A percentile compares a stretch with the other conserved stretches of the same genome.
Conservation (phyloP, 2,888 invertebrate genomes). For the Leptarthrus brevirostris region DNA sequence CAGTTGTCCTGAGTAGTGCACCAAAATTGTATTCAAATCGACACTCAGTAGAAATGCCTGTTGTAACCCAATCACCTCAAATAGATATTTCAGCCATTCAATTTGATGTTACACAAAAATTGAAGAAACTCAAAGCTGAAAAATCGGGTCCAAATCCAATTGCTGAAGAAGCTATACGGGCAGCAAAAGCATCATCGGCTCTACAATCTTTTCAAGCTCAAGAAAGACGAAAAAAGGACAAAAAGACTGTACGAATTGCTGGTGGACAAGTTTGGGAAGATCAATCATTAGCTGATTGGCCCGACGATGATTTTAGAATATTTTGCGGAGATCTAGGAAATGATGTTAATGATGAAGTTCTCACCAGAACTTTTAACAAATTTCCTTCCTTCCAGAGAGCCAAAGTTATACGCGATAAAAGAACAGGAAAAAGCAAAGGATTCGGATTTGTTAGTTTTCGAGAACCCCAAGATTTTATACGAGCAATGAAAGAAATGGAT, state of each 20-base stretch:
- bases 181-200: constrained; percentile 72
- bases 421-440: constrained; percentile 98
- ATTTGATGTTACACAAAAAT: constrained; percentile 71
- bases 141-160: constrained; percentile 74
- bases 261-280: constrained; percentile 98
- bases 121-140: constrained; percentile 74
- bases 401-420: constrained; percentile 94
- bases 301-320: constrained; percentile 97
- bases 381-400: constrained; percentile 94
- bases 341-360: constrained; percentile 97
- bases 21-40: constrained; percentile 76
- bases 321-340: constrained; percentile 99
- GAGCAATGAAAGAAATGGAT: constrained; percentile 99
- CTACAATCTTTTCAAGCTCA: constrained; percentile 71
- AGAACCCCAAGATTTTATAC: constrained; percentile 96
- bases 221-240: constrained; percentile 67
- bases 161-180: constrained; percentile 74
- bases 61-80: constrained; percentile 60
- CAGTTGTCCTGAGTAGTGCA: constrained; percentile 76
- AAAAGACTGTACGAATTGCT: constrained; percentile 83
- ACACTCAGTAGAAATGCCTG: constrained; percentile 66
- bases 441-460: constrained; percentile 99
- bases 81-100: constrained; percentile 71
- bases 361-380: constrained; percentile 95
- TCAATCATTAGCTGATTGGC: constrained; percentile 92